Evolutionary conservation across 2,888 invertebrate genomes (phyloP), one percentile per base, ranked within the genome.

Genomic region (Catocala nupta): DNA sequence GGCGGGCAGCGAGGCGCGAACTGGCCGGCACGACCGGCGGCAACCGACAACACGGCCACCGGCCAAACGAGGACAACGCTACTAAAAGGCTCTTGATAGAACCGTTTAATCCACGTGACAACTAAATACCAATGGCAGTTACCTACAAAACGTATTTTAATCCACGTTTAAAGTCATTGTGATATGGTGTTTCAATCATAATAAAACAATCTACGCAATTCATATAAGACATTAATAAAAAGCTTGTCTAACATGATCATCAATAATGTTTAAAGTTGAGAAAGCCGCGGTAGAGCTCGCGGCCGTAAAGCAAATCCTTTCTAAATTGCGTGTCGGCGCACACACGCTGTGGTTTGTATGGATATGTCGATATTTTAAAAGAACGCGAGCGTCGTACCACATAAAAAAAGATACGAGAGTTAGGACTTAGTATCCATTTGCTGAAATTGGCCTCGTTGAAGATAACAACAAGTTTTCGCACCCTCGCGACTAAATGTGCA

Each of bases 361-460:
- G 83, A 84, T 71, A 82, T 83, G 86, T 89, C 91, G 90, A 93
- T 92, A 93, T 93, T 94, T 93, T 94, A 91, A 93, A 93, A 88
- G 87, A 86, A 89, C 85, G 83, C 85, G 85, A 83, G 82, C 82
- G 85, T 81, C 82, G 81, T 82, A 81, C 84, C 89, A 88, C 89
- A 88, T 92, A 93, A 93, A 89, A 62, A 87, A 87, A 93, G 93
- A 93, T 93, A 93, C 91, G 91, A 87, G 86, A 87, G 90, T 90
- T 90, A 92, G 93, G 92, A 93, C 94, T 93, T 93, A 93, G 93
- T 94, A 93, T 93, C 94, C 94, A 94, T 94, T 94, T 93, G 91
- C 89, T 84, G 92, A 94, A 94, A 94, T 94, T 94, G 94, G 94
- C 86, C 91, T 91, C 90, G 89, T 91, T 90, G 85, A 83, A 93